A percentile compares a stretch with the other conserved stretches of the same genome.
These are phyloP conservation scores for Echinops telfairi DNA, from an alignment of 2,113 vertebrate species.

Conservation along the genomic window DNA sequence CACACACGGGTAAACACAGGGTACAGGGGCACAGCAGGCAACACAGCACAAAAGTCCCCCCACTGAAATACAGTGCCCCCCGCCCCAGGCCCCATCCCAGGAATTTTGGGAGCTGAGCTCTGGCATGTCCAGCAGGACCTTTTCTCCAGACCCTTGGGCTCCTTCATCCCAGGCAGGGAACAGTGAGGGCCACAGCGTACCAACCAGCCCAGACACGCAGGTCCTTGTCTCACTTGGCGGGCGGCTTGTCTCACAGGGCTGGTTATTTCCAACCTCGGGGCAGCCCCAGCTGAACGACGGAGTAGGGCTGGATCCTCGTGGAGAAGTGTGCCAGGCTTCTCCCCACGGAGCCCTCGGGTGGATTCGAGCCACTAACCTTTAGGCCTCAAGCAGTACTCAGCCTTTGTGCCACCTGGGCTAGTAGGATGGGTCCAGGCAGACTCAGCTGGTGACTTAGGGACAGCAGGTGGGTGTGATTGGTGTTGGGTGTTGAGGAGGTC, in stretches of 20 bases:
- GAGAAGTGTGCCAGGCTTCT: neutral
- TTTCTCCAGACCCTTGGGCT: neutral
- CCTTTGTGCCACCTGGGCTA: neutral
- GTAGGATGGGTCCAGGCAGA: neutral
- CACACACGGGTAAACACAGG: neutral
- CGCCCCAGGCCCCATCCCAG: neutral
- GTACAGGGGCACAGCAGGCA: too few relatives aligned
- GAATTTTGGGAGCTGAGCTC: constrained; percentile 10
- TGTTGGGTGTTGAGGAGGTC: neutral
- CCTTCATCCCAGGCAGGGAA: constrained; percentile 16
- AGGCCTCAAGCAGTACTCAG: neutral
- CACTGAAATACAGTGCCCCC: neutral
- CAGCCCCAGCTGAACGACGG: too few relatives aligned
- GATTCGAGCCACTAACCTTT: neutral
- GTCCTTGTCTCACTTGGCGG: too few relatives aligned
- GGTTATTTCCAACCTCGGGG: too few relatives aligned
- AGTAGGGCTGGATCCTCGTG: neutral
- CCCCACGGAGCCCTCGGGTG: neutral
- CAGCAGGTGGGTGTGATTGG: neutral
- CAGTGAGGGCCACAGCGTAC: neutral
- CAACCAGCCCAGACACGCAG: too few relatives aligned
- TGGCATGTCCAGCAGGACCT: constrained; percentile 59
- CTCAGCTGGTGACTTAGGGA: neutral
- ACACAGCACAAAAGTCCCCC: too few relatives aligned
- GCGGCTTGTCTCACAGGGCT: too few relatives aligned